phyloP scores from a whole-genome alignment of 92 coral and sea anemone species.

The Phenganax subtilis region DNA sequence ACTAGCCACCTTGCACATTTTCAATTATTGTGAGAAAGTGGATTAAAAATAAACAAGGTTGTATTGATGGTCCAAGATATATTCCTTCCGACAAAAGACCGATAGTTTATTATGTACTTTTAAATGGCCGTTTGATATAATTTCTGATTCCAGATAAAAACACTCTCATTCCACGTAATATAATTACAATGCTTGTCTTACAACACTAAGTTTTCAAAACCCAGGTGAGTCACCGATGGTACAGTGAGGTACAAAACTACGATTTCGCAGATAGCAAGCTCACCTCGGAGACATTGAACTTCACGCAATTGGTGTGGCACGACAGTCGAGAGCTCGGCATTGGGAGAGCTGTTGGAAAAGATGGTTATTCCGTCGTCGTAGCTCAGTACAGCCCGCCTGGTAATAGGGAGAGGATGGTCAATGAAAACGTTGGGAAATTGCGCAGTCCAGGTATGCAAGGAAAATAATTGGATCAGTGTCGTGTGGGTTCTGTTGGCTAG shows the following conservation, averaged over 20 bases:
- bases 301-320: constrained; percentile 94
- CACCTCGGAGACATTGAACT: constrained; percentile 77
- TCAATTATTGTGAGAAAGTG: no score
- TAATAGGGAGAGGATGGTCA: constrained; percentile 57
- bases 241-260: constrained; percentile 67
- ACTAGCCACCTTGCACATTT: no score
- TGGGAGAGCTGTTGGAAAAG: constrained; percentile 71
- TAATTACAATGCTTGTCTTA: neutral
- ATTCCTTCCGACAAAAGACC: no score
- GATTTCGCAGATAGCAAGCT: constrained; percentile 57
- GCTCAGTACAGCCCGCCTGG: constrained; percentile 86
- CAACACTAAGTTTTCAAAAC: constrained; percentile 47
- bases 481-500: no score
- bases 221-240: constrained; percentile 88
- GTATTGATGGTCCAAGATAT: no score
- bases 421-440: constrained; percentile 59
- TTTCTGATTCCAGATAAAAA: no score
- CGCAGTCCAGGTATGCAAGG: constrained; percentile 13
- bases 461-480: neutral
- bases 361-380: constrained; percentile 83
- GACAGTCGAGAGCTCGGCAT: constrained; percentile 88
- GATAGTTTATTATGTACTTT: no score
- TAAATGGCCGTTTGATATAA: no score
- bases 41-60: no score
- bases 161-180: neutral